phyloP scores from a whole-genome alignment of 2,888 invertebrate genomes.

The Acronicta psi region DNA sequence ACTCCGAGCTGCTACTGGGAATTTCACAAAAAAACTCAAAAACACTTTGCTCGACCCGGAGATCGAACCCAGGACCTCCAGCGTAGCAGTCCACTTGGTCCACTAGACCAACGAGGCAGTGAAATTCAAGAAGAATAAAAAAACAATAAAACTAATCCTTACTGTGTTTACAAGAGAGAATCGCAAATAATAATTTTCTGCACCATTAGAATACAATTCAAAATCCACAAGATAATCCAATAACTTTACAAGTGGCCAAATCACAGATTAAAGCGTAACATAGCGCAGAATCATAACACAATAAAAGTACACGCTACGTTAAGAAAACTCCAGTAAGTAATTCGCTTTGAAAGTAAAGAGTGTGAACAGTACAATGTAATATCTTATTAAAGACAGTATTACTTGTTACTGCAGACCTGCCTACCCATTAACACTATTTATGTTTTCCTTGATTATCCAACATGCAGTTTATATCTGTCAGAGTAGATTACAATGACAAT shows the following conservation, averaged over 20 bases:
- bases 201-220: neutral
- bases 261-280: neutral
- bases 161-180: too few species aligned
- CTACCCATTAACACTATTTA: conserved; percentile 47
- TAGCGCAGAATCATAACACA: neutral
- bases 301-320: neutral
- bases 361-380: conserved; percentile 39
- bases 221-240: neutral
- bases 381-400: conserved; percentile 37
- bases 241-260: conserved; percentile 9
- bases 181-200: too few species aligned
- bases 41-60: too few species aligned
- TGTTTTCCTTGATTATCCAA: conserved; percentile 45
- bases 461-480: conserved; percentile 40
- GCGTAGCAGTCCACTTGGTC: too few species aligned
- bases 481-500: conserved; percentile 45
- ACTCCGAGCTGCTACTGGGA: too few species aligned
- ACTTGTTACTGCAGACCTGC: conserved; percentile 21
- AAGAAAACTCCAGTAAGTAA: neutral
- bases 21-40: too few species aligned
- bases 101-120: too few species aligned
- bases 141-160: too few species aligned
- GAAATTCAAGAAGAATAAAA: too few species aligned
- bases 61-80: too few species aligned
- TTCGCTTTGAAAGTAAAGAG: conserved; percentile 33